phyloP scores from a whole-genome alignment of 2,888 invertebrate species.

The Thymelicus acteon region DNA sequence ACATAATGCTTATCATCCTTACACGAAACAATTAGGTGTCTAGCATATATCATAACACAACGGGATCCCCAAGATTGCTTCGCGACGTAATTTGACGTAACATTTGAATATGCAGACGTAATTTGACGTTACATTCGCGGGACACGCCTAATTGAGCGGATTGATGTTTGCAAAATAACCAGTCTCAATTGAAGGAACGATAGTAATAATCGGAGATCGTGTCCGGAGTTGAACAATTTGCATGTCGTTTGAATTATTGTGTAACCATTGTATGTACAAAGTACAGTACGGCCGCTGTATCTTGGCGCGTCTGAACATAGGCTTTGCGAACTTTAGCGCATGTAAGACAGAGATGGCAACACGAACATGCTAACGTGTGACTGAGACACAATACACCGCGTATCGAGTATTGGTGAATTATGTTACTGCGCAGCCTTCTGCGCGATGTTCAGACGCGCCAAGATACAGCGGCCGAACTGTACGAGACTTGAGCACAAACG shows the following conservation, averaged over 20 bases:
- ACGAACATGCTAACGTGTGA: too few relatives aligned
- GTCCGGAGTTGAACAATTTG: constrained; percentile 29
- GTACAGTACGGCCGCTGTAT: too few relatives aligned
- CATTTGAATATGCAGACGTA: constrained; percentile 14
- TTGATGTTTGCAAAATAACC: constrained; percentile 31
- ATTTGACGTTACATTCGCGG: constrained; percentile 29
- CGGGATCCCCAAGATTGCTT: not conserved
- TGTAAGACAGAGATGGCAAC: too few relatives aligned
- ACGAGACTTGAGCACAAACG: too few relatives aligned
- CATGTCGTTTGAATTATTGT: constrained; percentile 34
- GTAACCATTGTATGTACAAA: constrained; percentile 11
- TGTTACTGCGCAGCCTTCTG: too few relatives aligned
- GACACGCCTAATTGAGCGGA: constrained; percentile 31
- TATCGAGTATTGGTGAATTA: too few relatives aligned
- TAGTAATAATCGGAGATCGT: constrained; percentile 31
- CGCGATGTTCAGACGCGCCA: too few relatives aligned
- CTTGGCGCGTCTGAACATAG: too few relatives aligned
- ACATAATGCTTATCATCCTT: too few relatives aligned
- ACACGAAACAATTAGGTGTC: not conserved
- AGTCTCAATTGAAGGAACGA: constrained; percentile 16
- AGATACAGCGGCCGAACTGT: too few relatives aligned
- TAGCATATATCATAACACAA: not conserved
- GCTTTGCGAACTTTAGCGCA: too few relatives aligned
- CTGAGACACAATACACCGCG: too few relatives aligned
- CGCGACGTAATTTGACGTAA: constrained; percentile 18